Base-by-base conservation (phyloP, 2,888 invertebrate species). In the Sphaerophoria taeniata region DNA sequence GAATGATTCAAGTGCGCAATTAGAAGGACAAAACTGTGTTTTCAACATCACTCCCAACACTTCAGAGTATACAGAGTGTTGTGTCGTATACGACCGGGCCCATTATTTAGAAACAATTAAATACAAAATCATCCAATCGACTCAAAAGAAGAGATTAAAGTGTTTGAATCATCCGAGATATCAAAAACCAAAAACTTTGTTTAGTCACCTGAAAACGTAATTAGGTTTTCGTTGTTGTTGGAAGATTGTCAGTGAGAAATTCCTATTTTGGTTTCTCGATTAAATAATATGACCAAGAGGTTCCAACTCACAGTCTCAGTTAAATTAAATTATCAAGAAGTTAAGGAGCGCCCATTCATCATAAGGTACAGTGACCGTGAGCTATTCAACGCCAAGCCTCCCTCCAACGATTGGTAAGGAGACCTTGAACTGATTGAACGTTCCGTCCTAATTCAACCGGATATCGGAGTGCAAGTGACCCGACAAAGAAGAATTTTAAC, bases 321-420 rank as follows among this genome's bases (percentile, higher is more conserved):
- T n/a, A 85, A 85, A 74, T 85, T 77, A 43, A 76, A 81, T 63
- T 77, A 77, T 65, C 76, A 76, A 73, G 85, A 85, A 85, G 72
- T 85, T 55, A 76, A 81, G 45, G 76, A 81, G 47, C 91, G 89
- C 76, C 91, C 91, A 80, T 90, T 90, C 69, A 90, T 91, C 87
- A 90, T 92, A 90, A 89, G 88, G 87, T 90, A 88, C 88, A 88
- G 88, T 51, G 90, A 90, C 88, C 90, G 90, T 90, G 90, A 90
- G 88, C 90, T 90, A 89, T 84, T 76, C 7, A 75, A 70, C 88
- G 72, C 88, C 76, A 88, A 80, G 33, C 85, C 76, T 24, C 85
- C 76, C 6, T 81, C 73, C 58, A 73, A 60, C 77, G 76, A 81
- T 69, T 85, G 85, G 85, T 85, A 85, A 85, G 77, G 47, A 69